Evolutionary conservation across 2,113 vertebrate species (phyloP), one percentile per base, ranked within the genome.

Genomic region (Sarotherodon lohbergeri): DNA sequence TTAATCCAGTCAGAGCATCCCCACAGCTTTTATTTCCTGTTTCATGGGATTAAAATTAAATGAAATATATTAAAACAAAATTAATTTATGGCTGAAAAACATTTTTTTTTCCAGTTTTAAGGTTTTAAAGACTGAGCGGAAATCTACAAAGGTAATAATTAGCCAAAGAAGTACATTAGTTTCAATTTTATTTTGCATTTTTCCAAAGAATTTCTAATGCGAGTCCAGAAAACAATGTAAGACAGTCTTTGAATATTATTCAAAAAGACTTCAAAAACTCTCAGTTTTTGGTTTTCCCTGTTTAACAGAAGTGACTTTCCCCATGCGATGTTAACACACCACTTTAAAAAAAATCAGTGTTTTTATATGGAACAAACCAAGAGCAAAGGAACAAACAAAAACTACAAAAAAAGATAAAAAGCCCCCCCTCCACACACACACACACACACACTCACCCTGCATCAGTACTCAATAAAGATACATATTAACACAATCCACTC

Each of bases 31-130:
- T 94, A 94, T 94, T 93, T 92, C 82, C 89, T 86, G 93, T 96
- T 96, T 96, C 93, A 96, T 95, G 94, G 95, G 95, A 95, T 96
- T 97, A 96, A 89, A 96, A 95, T 90, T 59, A 94, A 95, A 96
- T 93, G 93, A 96, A 96, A 95, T 86, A 88, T 93, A 93, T 91
- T 92, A 94, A 94, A 96, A 93, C 90, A 89, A 93, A 96, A 96
- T 96, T 96, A 96, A 97, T 96, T 96, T 95, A 94, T 90, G 88
- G 86, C 84, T 86, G 89, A 93, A 94, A 91, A 95, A 93, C 81
- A 71, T 87, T 82, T 90, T 93, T 94, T 84, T 93, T 93, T 71
- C n/a, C 83, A 22, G 68, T 94, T 95, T 95, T 93, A 94, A 94
- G 66, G 52, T 55, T 94, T 93, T 93, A 91, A 96, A 93, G 88